Evolutionary conservation across 2,888 invertebrate genomes (phyloP).

Genomic region (Electrophaes corylata): DNA sequence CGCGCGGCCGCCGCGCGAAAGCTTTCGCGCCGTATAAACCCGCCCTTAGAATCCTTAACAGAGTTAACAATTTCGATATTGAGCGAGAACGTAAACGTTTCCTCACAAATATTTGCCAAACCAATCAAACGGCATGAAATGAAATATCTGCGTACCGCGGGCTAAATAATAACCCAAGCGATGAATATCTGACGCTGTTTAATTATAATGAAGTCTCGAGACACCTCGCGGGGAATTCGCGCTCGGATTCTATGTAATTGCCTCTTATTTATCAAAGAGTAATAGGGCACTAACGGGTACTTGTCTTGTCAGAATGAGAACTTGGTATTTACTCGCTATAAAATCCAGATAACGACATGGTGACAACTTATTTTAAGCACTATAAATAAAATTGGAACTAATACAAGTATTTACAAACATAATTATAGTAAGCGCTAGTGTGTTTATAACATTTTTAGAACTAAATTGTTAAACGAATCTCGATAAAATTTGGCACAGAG

Average conservation of each 20-base stretch:
- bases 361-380: background rate
- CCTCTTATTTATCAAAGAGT: slow-evolving; percentile 31
- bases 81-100: slow-evolving; percentile 29
- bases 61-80: slow-evolving; percentile 31
- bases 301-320: slow-evolving; percentile 10
- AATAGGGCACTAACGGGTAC: slow-evolving; percentile 24
- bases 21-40: too few species aligned
- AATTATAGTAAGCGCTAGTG: too few species aligned
- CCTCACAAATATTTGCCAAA: slow-evolving; percentile 44
- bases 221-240: slow-evolving; percentile 25
- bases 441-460: background rate
- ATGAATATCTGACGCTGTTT: slow-evolving; percentile 23
- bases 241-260: slow-evolving; percentile 25
- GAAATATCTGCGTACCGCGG: slow-evolving; percentile 35
- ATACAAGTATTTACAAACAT: too few species aligned
- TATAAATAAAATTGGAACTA: too few species aligned
- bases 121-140: slow-evolving; percentile 47
- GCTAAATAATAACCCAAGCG: slow-evolving; percentile 24
- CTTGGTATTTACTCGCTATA: background rate
- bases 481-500: background rate
- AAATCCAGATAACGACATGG: background rate
- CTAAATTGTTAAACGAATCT: background rate
- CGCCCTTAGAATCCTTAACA: slow-evolving; percentile 19
- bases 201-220: slow-evolving; percentile 31
- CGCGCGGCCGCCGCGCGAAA: too few species aligned